Percentiles rank a stretch among this genome's conserved stretches.
Evolutionary conservation across 2,113 vertebrate species (phyloP).

Genomic region (Oreochromis niloticus): DNA sequence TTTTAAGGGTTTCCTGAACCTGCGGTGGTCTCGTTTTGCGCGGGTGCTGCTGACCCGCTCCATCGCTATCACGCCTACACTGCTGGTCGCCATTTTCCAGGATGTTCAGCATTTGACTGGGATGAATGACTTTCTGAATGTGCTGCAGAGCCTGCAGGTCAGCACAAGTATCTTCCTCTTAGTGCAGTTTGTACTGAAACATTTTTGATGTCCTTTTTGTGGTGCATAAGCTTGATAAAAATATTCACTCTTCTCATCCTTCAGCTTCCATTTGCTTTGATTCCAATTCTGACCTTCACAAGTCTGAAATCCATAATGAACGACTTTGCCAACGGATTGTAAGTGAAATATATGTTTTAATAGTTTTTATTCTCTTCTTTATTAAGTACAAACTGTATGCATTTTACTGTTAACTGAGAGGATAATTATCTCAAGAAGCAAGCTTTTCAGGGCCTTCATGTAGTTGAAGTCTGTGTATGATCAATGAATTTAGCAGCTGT

Average conservation of each 20-base stretch:
- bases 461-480: neutral
- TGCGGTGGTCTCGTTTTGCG: constrained; percentile 91
- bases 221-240: neutral
- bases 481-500: neutral
- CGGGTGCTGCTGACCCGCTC: constrained; percentile 91
- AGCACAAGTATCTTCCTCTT: neutral
- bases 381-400: neutral
- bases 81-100: constrained; percentile 91
- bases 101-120: constrained; percentile 87
- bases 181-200: neutral
- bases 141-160: constrained; percentile 84
- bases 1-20: constrained; percentile 88
- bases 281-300: constrained; percentile 93
- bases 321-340: constrained; percentile 91
- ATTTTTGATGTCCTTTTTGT: neutral
- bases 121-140: constrained; percentile 94
- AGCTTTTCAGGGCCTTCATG: neutral
- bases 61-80: constrained; percentile 88
- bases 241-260: neutral
- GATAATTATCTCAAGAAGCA: neutral
- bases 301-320: constrained; percentile 87
- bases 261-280: constrained; percentile 94
- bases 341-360: constrained; percentile 60
- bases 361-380: neutral
- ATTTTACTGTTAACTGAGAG: neutral